Conservation (phyloP, 2,888 invertebrate genomes). For the Oxyteleia sp. region DNA sequence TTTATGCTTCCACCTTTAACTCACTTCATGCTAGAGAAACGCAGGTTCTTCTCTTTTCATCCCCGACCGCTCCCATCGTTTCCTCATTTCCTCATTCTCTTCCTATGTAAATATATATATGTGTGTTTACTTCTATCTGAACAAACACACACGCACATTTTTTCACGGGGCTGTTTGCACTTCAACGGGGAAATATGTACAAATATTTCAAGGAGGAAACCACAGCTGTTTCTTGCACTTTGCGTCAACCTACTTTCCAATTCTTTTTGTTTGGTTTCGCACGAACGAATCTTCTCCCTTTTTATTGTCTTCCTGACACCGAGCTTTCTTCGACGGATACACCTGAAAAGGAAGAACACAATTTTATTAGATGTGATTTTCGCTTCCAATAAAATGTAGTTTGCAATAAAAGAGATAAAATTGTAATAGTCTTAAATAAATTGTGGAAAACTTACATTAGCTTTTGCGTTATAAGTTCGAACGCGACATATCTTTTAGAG, state of each 20-base stretch:
- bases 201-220: constrained; percentile 81
- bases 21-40: constrained; percentile 79
- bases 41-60: constrained; percentile 71
- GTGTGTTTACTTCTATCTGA: constrained; percentile 51
- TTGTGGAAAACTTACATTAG: too few species aligned
- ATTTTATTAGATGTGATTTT: too few species aligned
- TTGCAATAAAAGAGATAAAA: too few species aligned
- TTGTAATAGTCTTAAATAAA: too few species aligned
- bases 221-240: constrained; percentile 72
- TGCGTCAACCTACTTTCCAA: constrained; percentile 63
- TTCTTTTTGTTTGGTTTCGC: constrained; percentile 51
- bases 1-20: constrained; percentile 82
- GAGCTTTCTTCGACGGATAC: too few species aligned
- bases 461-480: background rate
- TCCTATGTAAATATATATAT: constrained; percentile 59
- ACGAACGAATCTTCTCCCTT: constrained; percentile 48
- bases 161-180: constrained; percentile 61
- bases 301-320: constrained; percentile 47
- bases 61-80: constrained; percentile 55
- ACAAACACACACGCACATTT: constrained; percentile 57
- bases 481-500: constrained; percentile 53
- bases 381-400: too few species aligned
- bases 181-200: constrained; percentile 81
- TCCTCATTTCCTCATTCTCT: constrained; percentile 67
- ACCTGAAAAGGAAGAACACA: too few species aligned